These are phyloP conservation scores for Sebastes diploproa DNA, from an alignment of 2,797 vertebrate species.

Conservation along the genomic window DNA sequence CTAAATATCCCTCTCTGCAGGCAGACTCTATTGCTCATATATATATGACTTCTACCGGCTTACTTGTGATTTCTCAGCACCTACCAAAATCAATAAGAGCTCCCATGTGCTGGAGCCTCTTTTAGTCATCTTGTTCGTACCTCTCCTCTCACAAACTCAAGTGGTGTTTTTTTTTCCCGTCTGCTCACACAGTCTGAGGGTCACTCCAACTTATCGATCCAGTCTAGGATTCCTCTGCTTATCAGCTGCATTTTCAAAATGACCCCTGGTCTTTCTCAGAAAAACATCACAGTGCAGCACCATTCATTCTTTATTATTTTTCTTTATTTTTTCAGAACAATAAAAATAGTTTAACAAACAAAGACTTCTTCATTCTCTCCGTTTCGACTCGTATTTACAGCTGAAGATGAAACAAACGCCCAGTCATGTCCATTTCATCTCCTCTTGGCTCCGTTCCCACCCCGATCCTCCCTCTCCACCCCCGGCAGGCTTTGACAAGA, in stretches of 20 bases:
- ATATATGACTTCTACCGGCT: neutral
- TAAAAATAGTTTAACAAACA: slow-evolving; percentile 88
- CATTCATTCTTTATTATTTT: slow-evolving; percentile 57
- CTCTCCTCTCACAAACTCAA: slow-evolving; percentile 3
- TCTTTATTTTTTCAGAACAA: slow-evolving; percentile 81
- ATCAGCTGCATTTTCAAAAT: slow-evolving; percentile 6
- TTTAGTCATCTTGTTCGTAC: neutral
- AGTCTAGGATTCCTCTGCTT: slow-evolving; percentile 25
- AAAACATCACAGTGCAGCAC: neutral
- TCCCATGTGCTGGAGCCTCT: neutral
- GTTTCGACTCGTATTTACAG: slow-evolving; percentile 82
- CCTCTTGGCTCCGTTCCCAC: slow-evolving; percentile 78
- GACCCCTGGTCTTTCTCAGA: neutral
- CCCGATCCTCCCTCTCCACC: slow-evolving; percentile 47
- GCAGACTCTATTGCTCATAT: neutral
- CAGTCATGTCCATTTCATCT: slow-evolving; percentile 76
- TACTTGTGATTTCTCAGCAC: slow-evolving; percentile 21
- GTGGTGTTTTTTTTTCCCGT: neutral
- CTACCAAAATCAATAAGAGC: slow-evolving; percentile 36
- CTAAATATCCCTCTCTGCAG: neutral
- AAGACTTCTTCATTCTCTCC: slow-evolving; percentile 83
- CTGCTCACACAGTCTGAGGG: slow-evolving; percentile 32
- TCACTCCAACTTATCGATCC: slow-evolving; percentile 41
- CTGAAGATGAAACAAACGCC: slow-evolving; percentile 75
- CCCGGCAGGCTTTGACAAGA: slow-evolving; percentile 52